Conservation (phyloP, 2,888 invertebrate species). For the Girardia tigrina region DNA sequence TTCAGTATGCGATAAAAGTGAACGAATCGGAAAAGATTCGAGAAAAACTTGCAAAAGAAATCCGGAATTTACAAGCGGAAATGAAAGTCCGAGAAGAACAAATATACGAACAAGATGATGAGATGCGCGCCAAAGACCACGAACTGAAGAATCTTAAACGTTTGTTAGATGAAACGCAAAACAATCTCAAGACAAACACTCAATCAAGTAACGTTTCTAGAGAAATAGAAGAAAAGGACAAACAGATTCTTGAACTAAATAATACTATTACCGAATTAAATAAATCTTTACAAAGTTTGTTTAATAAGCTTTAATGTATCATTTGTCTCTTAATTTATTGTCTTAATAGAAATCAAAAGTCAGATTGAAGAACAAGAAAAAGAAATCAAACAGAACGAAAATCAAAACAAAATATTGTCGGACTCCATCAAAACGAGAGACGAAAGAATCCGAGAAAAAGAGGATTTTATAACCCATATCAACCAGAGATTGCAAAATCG, state of each 20-base stretch:
- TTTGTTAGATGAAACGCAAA: background rate
- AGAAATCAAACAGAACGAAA: constrained; percentile 43
- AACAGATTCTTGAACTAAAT: background rate
- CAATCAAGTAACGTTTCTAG: background rate
- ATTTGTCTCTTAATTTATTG: background rate
- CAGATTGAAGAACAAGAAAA: constrained; percentile 40
- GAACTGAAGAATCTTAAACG: background rate
- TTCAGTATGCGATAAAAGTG: background rate
- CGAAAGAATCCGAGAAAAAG: constrained; percentile 45
- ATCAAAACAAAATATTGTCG: constrained; percentile 43
- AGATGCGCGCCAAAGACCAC: constrained; percentile 36
- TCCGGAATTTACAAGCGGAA: constrained; percentile 41
- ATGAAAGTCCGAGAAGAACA: constrained; percentile 41
- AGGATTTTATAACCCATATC: constrained; percentile 42
- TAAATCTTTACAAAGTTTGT: background rate
- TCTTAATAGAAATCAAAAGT: background rate
- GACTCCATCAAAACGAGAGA: constrained; percentile 42
- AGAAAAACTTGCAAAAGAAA: constrained; percentile 29
- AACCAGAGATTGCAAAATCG: constrained; percentile 40
- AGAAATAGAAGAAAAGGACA: background rate
- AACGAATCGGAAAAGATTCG: constrained; percentile 26
- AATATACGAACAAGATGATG: constrained; percentile 37
- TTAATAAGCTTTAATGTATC: no score
- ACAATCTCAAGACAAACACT: background rate
- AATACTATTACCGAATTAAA: background rate